These are phyloP conservation scores for Selene dorsalis DNA, from an alignment of 2,797 vertebrate species.

Conservation along the genomic window DNA sequence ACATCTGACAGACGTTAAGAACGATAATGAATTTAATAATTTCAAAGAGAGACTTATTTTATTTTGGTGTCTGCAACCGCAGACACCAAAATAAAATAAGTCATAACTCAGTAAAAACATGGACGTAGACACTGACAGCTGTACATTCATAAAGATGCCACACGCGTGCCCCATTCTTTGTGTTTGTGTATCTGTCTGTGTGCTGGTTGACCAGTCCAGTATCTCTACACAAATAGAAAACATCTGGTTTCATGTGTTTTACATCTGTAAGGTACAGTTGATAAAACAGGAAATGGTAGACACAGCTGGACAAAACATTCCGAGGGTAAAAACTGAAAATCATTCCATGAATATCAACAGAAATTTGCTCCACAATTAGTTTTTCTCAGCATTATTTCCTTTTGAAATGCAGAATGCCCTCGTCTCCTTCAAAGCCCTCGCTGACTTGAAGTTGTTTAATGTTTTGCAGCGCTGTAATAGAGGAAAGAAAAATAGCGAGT, in stretches of 20 bases:
- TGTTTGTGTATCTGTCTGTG: not conserved
- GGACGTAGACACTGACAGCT: too few relatives aligned
- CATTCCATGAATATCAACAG: not conserved
- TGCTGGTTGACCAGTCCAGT: slow-evolving; percentile 18
- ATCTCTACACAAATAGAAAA: slow-evolving; percentile 29
- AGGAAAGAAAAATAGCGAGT: slow-evolving; percentile 11
- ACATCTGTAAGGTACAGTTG: not conserved
- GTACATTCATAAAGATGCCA: too few relatives aligned
- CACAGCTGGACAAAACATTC: not conserved
- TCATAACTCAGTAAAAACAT: too few relatives aligned
- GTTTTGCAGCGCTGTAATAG: slow-evolving; percentile 13
- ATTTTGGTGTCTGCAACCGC: too few relatives aligned
- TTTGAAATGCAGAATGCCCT: slow-evolving; percentile 3
- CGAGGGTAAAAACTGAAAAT: not conserved
- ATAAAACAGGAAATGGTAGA: not conserved
- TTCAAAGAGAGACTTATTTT: too few relatives aligned
- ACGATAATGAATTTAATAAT: too few relatives aligned
- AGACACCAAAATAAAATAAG: too few relatives aligned
- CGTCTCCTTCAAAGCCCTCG: not conserved
- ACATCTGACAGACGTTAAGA: too few relatives aligned
- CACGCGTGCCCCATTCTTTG: too few relatives aligned
- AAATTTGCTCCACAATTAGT: not conserved
- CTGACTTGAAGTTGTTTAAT: slow-evolving; percentile 22
- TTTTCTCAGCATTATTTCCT: slow-evolving; percentile 4
- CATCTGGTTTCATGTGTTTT: slow-evolving; percentile 31